Percentiles rank a stretch among this genome's conserved stretches.
Evolutionary conservation across 2,888 invertebrate genomes (phyloP).

Genomic region (Automeris io): DNA sequence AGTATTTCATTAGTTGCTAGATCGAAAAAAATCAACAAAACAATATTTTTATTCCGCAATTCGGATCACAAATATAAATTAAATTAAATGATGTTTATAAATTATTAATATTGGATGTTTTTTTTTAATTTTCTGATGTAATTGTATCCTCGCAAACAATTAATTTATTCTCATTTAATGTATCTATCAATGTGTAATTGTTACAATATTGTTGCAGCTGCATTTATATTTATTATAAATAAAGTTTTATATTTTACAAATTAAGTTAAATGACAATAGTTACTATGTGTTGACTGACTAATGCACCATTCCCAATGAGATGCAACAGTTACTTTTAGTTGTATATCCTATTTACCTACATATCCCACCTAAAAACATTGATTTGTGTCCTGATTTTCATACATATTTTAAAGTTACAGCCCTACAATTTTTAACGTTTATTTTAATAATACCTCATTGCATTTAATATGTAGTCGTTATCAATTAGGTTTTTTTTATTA

Average conservation of each 20-base stretch:
- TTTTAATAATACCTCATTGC: conserved; percentile 2
- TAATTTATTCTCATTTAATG: no score
- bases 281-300: conserved; percentile 35
- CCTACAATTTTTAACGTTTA: background rate
- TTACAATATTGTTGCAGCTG: conserved; percentile 15
- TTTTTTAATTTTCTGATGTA: conserved; percentile 16
- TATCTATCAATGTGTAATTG: conserved; percentile 1
- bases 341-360: conserved; percentile 30
- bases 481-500: conserved; percentile 19
- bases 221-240: conserved; percentile 17
- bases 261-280: conserved; percentile 16
- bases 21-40: no score
- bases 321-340: conserved; percentile 31
- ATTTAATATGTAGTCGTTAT: conserved; percentile 17
- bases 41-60: no score
- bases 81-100: no score
- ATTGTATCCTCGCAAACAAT: conserved; percentile 8
- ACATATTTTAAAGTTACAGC: conserved; percentile 16
- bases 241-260: background rate
- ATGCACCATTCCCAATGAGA: conserved; percentile 44
- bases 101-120: conserved; percentile 29
- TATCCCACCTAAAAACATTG: conserved; percentile 55
- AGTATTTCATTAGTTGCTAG: no score
- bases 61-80: no score
- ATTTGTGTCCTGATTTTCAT: conserved; percentile 39